phyloP scores from a whole-genome alignment of 2,113 vertebrate genomes.

The Spea multiplicata region DNA sequence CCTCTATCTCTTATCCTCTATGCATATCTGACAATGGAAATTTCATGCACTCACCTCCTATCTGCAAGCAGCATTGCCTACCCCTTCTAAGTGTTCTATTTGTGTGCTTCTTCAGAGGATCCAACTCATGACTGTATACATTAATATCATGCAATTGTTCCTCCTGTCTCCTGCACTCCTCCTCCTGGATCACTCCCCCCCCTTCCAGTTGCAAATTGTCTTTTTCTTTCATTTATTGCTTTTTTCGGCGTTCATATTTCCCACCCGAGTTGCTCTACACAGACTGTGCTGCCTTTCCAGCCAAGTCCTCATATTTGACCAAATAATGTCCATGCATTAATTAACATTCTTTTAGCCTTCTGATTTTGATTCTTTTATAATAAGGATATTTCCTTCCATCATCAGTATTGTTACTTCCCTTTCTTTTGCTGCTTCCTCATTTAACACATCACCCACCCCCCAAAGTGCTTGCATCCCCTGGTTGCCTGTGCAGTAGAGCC shows the following conservation, averaged over 20 bases:
- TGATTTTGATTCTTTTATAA: no score
- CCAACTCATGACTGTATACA: conserved; percentile 3
- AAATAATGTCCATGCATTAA: no score
- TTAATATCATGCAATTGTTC: conserved; percentile 11
- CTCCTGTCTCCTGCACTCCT: conserved; percentile 4
- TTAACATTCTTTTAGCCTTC: no score
- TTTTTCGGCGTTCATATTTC: neutral
- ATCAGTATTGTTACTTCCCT: neutral
- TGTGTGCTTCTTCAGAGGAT: neutral
- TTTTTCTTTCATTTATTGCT: neutral
- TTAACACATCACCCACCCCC: conserved; percentile 2
- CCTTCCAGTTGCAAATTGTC: conserved; percentile 2
- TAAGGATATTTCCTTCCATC: no score
- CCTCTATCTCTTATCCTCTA: neutral
- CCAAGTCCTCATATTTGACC: no score
- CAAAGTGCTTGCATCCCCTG: neutral
- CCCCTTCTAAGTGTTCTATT: neutral
- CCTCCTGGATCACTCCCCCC: neutral
- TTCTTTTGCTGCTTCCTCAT: neutral
- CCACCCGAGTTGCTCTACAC: no score
- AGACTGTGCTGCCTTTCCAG: no score
- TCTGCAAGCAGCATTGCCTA: neutral
- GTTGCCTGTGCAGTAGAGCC: conserved; percentile 19
- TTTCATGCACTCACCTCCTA: neutral
- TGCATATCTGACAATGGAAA: neutral